A percentile compares a stretch with the other conserved stretches of the same genome.
Evolutionary conservation across 1,140 invertebrate genomes (phyloP).

Genomic region (Procambarus clarkii): DNA sequence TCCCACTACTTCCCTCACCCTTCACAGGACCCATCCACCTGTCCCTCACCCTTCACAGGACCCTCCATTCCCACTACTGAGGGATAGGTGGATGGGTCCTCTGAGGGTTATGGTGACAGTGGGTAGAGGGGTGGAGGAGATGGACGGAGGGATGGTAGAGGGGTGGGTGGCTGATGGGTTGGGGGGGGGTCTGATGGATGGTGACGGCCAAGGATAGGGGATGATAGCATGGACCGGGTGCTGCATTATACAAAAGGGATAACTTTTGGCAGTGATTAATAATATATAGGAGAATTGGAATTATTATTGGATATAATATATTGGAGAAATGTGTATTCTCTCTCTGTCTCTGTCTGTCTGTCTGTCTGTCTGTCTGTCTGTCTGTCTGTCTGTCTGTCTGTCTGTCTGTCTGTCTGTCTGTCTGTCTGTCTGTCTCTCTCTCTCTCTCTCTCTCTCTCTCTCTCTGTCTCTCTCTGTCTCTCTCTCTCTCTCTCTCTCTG

Average conservation of each 20-base stretch:
- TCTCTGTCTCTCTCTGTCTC: slow-evolving; percentile 20
- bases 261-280: not conserved
- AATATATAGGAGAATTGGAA: not conserved
- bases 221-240: not conserved
- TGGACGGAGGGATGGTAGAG: not conserved
- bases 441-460: not conserved
- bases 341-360: not conserved
- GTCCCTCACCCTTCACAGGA: too few species aligned
- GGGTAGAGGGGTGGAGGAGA: too few species aligned
- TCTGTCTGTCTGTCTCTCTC: not conserved
- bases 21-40: too few species aligned
- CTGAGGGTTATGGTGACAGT: too few species aligned
- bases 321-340: too few species aligned
- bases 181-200: too few species aligned
- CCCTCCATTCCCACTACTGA: too few species aligned
- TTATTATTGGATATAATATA: too few species aligned
- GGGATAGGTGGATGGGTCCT: too few species aligned
- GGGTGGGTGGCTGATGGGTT: too few species aligned
- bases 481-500: slow-evolving; percentile 15
- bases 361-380: slow-evolving; percentile 21
- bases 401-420: slow-evolving; percentile 16
- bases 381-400: slow-evolving; percentile 31
- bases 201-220: not conserved
- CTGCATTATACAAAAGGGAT: not conserved
- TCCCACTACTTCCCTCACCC: too few species aligned